Percentiles rank a stretch among this genome's conserved stretches.
phyloP scores from a whole-genome alignment of 2,888 invertebrate species.

The Chesias legatella region DNA sequence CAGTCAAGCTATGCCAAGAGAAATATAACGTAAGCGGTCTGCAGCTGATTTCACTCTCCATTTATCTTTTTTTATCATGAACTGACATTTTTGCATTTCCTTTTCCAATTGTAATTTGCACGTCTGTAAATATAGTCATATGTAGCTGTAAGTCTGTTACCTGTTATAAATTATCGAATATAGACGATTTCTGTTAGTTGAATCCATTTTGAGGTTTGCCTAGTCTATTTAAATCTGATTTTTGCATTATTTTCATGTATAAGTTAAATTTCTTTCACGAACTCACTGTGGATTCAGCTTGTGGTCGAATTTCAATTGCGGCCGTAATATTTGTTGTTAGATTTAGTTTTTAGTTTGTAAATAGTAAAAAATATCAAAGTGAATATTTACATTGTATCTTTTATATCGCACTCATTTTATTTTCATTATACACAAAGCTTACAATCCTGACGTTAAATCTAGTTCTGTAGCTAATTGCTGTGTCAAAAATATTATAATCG shows the following conservation, averaged over 20 bases:
- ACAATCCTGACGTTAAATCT: no score
- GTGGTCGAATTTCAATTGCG: conserved; percentile 40
- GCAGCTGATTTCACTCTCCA: conserved; percentile 1
- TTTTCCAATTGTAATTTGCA: conserved; percentile 31
- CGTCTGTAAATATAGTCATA: conserved; percentile 54
- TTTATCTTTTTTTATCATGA: conserved; percentile 13
- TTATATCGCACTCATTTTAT: no score
- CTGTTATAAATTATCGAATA: conserved; percentile 41
- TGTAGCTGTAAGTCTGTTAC: conserved; percentile 56
- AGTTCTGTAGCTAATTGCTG: no score
- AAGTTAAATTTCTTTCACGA: conserved; percentile 32
- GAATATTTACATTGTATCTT: conserved; percentile 1
- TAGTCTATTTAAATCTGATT: conserved; percentile 69
- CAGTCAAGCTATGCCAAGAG: no score
- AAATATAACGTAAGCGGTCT: no score
- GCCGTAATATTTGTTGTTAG: conserved; percentile 15
- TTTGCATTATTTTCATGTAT: conserved; percentile 30
- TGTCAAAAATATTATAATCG: no score
- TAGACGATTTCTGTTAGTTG: conserved; percentile 48
- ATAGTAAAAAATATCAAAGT: conserved; percentile 12
- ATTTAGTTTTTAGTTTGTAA: conserved; percentile 14
- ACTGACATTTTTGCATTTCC: conserved; percentile 50
- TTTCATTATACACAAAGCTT: no score
- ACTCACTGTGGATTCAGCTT: conserved; percentile 57
- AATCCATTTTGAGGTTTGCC: conserved; percentile 54